Percentiles rank a stretch among this genome's conserved stretches.
These are phyloP conservation scores for Daboia siamensis DNA, from an alignment of 2,113 vertebrate species.

Conservation along the genomic window DNA sequence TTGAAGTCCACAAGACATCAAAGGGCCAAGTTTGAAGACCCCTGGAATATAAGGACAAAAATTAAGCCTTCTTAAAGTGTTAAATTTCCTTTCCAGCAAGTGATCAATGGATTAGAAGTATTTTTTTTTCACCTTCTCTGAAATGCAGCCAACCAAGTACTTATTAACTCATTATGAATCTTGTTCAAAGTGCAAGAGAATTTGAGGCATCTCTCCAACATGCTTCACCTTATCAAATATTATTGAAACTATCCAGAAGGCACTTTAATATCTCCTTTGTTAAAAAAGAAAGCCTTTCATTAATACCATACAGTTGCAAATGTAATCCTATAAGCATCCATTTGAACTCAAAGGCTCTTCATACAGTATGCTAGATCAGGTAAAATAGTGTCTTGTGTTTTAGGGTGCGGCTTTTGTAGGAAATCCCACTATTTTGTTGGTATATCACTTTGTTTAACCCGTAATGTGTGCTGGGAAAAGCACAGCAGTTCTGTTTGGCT, in stretches of 20 bases:
- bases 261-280: neutral
- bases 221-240: neutral
- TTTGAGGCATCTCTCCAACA: neutral
- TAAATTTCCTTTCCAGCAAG: slow-evolving; percentile 32
- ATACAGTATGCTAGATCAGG: neutral
- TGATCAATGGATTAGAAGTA: slow-evolving; percentile 36
- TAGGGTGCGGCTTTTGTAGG: neutral
- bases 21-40: too few species aligned
- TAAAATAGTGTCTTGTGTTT: neutral
- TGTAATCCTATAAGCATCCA: neutral
- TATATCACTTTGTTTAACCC: neutral
- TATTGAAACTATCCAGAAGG: neutral
- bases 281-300: neutral
- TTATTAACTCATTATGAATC: slow-evolving; percentile 18
- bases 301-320: neutral
- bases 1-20: too few species aligned
- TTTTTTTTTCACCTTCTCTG: slow-evolving; percentile 41
- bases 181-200: neutral
- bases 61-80: slow-evolving; percentile 19
- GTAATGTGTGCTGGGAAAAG: neutral
- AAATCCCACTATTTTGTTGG: neutral
- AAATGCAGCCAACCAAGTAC: slow-evolving; percentile 39
- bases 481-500: neutral
- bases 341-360: neutral
- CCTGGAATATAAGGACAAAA: slow-evolving; percentile 23